These are phyloP conservation scores for Neofelis nebulosa DNA, from an alignment of 2,113 vertebrate genomes.

Conservation along the genomic window DNA sequence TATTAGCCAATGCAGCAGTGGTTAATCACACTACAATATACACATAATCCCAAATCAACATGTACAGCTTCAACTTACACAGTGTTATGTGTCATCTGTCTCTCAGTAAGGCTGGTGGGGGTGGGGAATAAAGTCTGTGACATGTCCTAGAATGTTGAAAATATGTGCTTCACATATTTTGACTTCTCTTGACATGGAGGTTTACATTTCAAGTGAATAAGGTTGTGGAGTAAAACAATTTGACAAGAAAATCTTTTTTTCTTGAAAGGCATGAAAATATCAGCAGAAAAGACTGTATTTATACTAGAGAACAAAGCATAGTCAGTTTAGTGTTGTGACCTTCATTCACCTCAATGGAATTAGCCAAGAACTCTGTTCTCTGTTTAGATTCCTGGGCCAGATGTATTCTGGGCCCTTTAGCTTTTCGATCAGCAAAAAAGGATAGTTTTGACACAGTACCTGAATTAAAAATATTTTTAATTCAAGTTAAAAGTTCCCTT, in stretches of 20 bases:
- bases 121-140: background rate
- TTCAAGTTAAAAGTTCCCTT: background rate
- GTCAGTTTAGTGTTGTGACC: background rate
- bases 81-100: too few species aligned
- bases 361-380: background rate
- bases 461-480: background rate
- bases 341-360: background rate
- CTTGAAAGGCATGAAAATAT: slow-evolving; percentile 8
- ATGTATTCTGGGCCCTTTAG: background rate
- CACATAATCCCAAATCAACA: too few species aligned
- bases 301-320: background rate
- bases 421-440: background rate
- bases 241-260: background rate
- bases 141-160: background rate
- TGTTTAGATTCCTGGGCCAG: background rate
- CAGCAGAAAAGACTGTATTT: background rate
- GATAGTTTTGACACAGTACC: background rate
- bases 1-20: background rate
- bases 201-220: background rate
- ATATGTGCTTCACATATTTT: background rate
- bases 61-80: background rate
- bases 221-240: background rate
- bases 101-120: background rate
- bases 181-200: background rate
- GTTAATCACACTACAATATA: background rate